Base-by-base conservation (phyloP, 2,797 vertebrate genomes). In the Hoplostethus atlanticus region DNA sequence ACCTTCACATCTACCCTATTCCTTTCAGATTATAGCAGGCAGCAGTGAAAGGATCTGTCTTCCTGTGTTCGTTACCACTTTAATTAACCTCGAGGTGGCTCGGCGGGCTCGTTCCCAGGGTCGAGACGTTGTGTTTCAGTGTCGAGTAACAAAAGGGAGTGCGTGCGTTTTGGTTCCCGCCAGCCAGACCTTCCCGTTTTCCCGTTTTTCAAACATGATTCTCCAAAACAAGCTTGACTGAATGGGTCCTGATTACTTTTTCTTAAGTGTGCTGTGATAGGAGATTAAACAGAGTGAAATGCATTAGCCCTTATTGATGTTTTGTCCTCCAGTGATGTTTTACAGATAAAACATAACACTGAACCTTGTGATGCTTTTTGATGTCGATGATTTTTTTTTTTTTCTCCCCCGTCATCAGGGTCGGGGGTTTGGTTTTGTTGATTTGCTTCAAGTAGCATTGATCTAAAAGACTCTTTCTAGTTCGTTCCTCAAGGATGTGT, bases 261-360 rank as follows among this genome's bases (percentile, higher is more conserved):
- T 9, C 46, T 12, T 1, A 16, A 61, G 52, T 47, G 0, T 17
- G n/a, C 65, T 56, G 17, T 53, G 51, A 13, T 40, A 28, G 44
- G 28, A 84, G 36, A 69, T 56, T 80, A 82, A 80, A 85, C 67
- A 78, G 52, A 58, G 44, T 34, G 47, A 61, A 64, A 64, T 55
- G 69, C 11, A 38, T 47, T 8, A 68, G 56, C 13, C 56, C 7
- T 4, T 11, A 73, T 67, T 72, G 67, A 76, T 68, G 17, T 47
- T 73, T 13, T 71, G 40, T 50, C 50, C 8, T 60, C 13, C 28
- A 44, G 28, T 2, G 47, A 60, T 9, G 50, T 67, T 69, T 76
- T 25, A 30, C 0, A 66, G 47, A 68, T 57, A 28, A 69, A 78
- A 57, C 6, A 21, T 0, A 2, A 51, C 11, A 30, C 51, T 57